Percentiles rank a stretch among this genome's conserved stretches.
Conservation (phyloP, 35 echinoderm and acorn worm species). For the Strongylocentrotus purpuratus region DNA sequence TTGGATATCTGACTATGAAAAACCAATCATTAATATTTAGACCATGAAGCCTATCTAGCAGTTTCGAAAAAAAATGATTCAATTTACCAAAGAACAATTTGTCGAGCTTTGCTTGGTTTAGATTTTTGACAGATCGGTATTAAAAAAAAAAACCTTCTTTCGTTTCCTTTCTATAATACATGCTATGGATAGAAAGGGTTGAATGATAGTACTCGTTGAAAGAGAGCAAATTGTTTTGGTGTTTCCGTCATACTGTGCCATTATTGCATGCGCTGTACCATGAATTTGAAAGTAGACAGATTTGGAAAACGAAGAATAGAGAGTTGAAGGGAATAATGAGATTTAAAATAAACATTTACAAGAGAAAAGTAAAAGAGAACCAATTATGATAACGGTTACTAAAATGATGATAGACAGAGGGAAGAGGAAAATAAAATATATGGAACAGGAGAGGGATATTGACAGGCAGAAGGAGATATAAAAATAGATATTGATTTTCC, state of each 20-base stretch:
- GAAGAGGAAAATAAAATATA: background rate
- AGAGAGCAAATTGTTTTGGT: too few species aligned
- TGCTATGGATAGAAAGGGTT: too few species aligned
- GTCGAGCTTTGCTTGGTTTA: background rate
- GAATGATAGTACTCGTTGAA: too few species aligned
- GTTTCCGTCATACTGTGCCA: too few species aligned
- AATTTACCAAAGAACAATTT: background rate
- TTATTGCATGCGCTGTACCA: too few species aligned
- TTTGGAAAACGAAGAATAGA: too few species aligned
- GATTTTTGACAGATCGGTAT: background rate
- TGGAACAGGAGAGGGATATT: background rate
- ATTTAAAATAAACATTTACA: too few species aligned
- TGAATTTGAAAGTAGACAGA: too few species aligned
- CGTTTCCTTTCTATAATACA: too few species aligned
- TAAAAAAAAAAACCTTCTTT: background rate
- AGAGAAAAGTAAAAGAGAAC: background rate
- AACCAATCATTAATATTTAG: background rate
- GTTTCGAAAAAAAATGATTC: background rate
- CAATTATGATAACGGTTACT: background rate
- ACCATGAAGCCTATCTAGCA: background rate
- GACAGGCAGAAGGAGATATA: too few species aligned
- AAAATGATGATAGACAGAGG: background rate
- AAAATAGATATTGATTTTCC: too few species aligned
- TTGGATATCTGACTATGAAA: background rate
- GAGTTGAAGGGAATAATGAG: too few species aligned